Conservation (phyloP, 2,888 invertebrate species). For the Shargacucullia verbasci region DNA sequence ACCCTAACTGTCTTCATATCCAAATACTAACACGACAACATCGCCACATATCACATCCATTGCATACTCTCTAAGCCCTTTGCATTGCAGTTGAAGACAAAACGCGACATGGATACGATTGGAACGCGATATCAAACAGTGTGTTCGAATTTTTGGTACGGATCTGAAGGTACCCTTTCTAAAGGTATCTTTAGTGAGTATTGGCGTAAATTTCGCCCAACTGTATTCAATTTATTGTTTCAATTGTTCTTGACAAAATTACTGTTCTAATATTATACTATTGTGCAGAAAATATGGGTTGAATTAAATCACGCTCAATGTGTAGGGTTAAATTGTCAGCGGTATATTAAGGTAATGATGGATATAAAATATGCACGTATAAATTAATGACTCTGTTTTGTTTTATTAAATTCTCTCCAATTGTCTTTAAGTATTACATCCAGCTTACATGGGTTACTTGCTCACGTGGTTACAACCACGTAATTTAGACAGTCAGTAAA, state of each 20-base stretch:
- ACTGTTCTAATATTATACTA: conserved; percentile 23
- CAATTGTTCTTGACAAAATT: conserved; percentile 52
- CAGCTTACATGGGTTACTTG: too few relatives aligned
- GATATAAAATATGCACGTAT: too few relatives aligned
- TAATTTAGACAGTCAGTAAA: too few relatives aligned
- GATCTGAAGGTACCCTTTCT: conserved; percentile 28
- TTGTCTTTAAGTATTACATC: too few relatives aligned
- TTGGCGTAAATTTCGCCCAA: conserved; percentile 55
- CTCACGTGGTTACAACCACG: too few relatives aligned
- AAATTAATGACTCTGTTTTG: too few relatives aligned
- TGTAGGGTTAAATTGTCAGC: background rate
- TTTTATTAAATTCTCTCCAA: too few relatives aligned
- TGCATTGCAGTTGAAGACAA: background rate
- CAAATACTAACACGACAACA: background rate
- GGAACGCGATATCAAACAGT: background rate
- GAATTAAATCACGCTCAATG: conserved; percentile 18
- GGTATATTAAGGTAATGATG: too few relatives aligned
- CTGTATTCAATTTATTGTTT: conserved; percentile 57
- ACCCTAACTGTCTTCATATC: conserved; percentile 11
- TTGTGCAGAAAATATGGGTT: conserved; percentile 23
- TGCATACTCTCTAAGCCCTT: background rate
- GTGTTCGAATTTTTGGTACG: conserved; percentile 17
- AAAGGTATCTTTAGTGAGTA: conserved; percentile 52
- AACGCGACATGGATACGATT: background rate
- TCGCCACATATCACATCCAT: conserved; percentile 6